These are phyloP conservation scores for Mayetiola destructor DNA, from an alignment of 2,888 invertebrate genomes.

Conservation along the genomic window DNA sequence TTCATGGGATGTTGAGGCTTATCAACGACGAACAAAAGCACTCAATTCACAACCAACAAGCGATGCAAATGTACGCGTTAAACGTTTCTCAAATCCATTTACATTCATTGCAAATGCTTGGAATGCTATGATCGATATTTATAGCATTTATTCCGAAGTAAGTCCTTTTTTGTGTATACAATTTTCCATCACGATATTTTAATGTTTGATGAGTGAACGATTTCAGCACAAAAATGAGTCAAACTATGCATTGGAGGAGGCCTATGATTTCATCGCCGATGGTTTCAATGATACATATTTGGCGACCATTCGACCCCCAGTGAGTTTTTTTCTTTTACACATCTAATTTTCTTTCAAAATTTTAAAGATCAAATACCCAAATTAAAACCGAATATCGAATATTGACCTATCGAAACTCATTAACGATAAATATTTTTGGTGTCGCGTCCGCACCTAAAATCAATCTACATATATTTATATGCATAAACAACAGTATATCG, in stretches of 20 bases:
- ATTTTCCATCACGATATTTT: background rate
- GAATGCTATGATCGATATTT: background rate
- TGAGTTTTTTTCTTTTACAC: conserved; percentile 6
- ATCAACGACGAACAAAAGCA: background rate
- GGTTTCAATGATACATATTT: conserved; percentile 29
- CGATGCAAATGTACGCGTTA: background rate
- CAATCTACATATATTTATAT: too few species aligned
- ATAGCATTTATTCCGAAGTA: background rate
- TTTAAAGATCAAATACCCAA: too few species aligned
- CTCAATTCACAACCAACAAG: background rate
- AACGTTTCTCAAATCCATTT: conserved; percentile 3
- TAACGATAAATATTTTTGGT: too few species aligned
- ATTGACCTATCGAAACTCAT: too few species aligned
- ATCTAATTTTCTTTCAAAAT: too few species aligned
- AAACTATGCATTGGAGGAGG: conserved; percentile 26
- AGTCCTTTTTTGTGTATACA: background rate
- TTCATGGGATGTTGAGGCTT: background rate
- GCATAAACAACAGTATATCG: too few species aligned
- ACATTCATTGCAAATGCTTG: background rate
- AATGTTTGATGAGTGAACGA: too few species aligned
- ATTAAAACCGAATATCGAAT: too few species aligned
- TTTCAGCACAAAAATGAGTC: conserved; percentile 34
- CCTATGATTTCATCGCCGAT: conserved; percentile 30
- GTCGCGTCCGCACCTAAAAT: too few species aligned
- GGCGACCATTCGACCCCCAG: conserved; percentile 12